Percentiles rank a stretch among this genome's conserved stretches.
phyloP scores from a whole-genome alignment of 1,140 invertebrate species.

The Drosophila orena region DNA sequence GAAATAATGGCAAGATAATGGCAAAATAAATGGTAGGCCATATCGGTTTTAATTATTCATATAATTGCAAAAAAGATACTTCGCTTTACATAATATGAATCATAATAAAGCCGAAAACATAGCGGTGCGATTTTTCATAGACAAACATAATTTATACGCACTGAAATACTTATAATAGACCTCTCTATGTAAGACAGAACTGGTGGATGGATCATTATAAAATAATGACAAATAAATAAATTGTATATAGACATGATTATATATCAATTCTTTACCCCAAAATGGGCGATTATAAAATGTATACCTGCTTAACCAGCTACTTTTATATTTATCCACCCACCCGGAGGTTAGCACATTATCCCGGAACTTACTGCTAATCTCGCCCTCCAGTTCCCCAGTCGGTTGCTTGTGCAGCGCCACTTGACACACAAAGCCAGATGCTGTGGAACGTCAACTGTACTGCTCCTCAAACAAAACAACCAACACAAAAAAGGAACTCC shows the following conservation, averaged over 20 bases:
- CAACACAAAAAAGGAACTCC: slow-evolving; percentile 17
- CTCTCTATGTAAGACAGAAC: too few relatives aligned
- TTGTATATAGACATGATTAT: too few relatives aligned
- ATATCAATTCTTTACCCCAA: background rate
- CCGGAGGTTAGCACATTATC: slow-evolving; percentile 6
- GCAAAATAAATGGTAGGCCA: slow-evolving; percentile 10
- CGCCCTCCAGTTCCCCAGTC: background rate
- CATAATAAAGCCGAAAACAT: background rate
- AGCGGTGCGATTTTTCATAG: background rate
- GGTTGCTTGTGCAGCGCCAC: slow-evolving; percentile 41
- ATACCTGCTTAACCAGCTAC: background rate
- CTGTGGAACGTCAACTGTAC: slow-evolving; percentile 54
- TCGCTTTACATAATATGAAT: background rate
- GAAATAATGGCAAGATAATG: slow-evolving; percentile 14
- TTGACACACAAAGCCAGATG: slow-evolving; percentile 50
- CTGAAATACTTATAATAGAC: too few relatives aligned
- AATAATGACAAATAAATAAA: background rate
- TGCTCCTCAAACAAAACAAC: slow-evolving; percentile 23
- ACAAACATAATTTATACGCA: too few relatives aligned
- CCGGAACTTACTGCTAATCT: slow-evolving; percentile 15
- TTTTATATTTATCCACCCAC: background rate
- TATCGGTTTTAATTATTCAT: slow-evolving; percentile 14
- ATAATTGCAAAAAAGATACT: slow-evolving; percentile 11
- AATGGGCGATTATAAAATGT: background rate
- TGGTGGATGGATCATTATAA: too few relatives aligned